Evolutionary conservation across 2,888 invertebrate species (phyloP).

Genomic region (Caradrina clavipalpis): DNA sequence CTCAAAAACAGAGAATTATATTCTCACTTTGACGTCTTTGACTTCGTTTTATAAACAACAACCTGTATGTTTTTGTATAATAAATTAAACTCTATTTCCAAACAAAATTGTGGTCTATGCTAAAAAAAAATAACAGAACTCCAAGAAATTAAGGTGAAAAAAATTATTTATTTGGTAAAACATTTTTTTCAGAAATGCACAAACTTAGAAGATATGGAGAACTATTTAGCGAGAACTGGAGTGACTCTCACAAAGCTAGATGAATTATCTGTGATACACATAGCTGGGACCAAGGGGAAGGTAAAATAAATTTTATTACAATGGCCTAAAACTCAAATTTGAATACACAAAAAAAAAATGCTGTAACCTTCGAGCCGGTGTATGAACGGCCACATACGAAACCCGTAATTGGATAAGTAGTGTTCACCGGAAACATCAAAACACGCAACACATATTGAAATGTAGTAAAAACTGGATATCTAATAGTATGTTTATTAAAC

Average conservation of each 20-base stretch:
- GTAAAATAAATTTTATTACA: conserved; percentile 69
- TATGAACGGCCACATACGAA: too few relatives aligned
- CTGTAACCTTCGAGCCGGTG: too few relatives aligned
- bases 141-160: too few relatives aligned
- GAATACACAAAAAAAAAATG: too few relatives aligned
- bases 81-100: too few relatives aligned
- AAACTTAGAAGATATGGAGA: conserved; percentile 88
- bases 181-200: conserved; percentile 79
- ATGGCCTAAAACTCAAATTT: too few relatives aligned
- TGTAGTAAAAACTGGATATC: background rate
- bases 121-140: too few relatives aligned
- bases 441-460: background rate
- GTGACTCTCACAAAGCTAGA: conserved; percentile 92
- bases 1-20: background rate
- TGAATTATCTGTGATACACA: conserved; percentile 96
- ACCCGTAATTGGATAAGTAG: too few relatives aligned
- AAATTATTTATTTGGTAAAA: background rate
- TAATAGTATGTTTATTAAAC: conserved; percentile 3
- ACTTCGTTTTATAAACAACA: background rate
- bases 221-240: conserved; percentile 92
- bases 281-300: conserved; percentile 99
- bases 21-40: background rate
- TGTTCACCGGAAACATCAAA: background rate
- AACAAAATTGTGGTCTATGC: too few relatives aligned
- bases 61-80: background rate